Percentiles rank a stretch among this genome's conserved stretches.
These are phyloP conservation scores for Drosophila bunnanda DNA, from an alignment of 2,888 invertebrate species.

Conservation along the genomic window DNA sequence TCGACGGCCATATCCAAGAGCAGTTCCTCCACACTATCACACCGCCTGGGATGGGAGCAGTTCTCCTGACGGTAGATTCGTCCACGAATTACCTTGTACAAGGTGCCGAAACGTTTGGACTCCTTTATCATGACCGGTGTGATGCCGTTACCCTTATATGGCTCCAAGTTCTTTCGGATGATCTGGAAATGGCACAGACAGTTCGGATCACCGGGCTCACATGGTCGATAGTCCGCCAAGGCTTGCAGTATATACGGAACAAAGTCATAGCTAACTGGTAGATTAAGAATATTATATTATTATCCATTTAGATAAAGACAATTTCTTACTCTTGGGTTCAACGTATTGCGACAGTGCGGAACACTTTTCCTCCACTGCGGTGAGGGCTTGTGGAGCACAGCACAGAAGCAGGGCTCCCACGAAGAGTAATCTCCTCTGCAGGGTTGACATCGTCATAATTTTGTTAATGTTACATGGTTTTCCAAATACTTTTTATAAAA, in stretches of 20 bases:
- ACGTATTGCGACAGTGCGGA: too few species aligned
- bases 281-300: background rate
- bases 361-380: conserved; percentile 1
- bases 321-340: conserved; percentile 1
- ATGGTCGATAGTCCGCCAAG: conserved; percentile 16
- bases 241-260: conserved; percentile 12
- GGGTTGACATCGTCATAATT: background rate
- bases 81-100: conserved; percentile 24
- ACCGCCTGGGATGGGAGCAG: conserved; percentile 20
- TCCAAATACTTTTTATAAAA: conserved; percentile 1
- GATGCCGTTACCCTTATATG: conserved; percentile 17
- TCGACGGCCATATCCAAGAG: conserved; percentile 82
- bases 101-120: conserved; percentile 22
- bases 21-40: conserved; percentile 26
- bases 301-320: background rate
- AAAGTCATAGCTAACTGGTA: conserved; percentile 14
- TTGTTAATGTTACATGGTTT: conserved; percentile 6
- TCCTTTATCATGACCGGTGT: conserved; percentile 17
- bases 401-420: conserved; percentile 8
- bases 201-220: conserved; percentile 12
- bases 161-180: conserved; percentile 19
- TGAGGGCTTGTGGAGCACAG: background rate
- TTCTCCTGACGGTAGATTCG: conserved; percentile 23
- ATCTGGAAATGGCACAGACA: conserved; percentile 23
- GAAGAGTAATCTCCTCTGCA: background rate